Base-by-base conservation (phyloP, 1,140 invertebrate genomes). In the Macrocentrus cingulum region DNA sequence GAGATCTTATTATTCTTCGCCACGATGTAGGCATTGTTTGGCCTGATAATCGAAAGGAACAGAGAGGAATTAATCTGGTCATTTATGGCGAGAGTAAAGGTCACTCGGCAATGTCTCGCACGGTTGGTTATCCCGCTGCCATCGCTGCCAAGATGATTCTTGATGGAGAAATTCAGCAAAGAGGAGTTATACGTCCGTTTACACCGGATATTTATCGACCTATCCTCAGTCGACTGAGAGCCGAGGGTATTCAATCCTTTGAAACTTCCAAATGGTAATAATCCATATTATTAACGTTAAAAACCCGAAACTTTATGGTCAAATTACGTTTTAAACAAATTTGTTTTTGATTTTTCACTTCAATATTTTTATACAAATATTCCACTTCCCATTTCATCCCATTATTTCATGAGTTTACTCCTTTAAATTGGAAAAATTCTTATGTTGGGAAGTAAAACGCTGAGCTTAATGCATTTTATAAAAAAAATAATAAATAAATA, bases 131-230 rank as follows among this genome's bases (percentile, higher is more conserved):
- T 68, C 97, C 97, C 0, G 88, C 93, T 3, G 97, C 94, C 4
- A 98, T 99, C 67, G 94, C 96, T 3, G 87, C 93, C 0, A 95
- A 97, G 79, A 99, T 99, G 97, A 85, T 99, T 22, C 80, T 99
- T 3, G 93, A 97, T 79, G 95, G 92, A 67, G 97, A 98, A 81
- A 98, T 99, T 68, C 95, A 98, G 80, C 86, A 90, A 62, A 87
- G 90, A 63, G 97, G 96, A n/a, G 89, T 95, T 54, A 85, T 97
- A 6, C 75, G 95, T 9, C 96, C 97, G 1, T 91, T 98, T 60
- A 86, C 89, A 0, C 85, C 87, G 0, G 92, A 97, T 51, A 94
- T 98, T 48, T 99, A 97, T 80, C 84, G 89, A 55, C 92, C 95
- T 0, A 89, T 99, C 67, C 77, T 99, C 53, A 88, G 87, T 13